A percentile compares a stretch with the other conserved stretches of the same genome.
Evolutionary conservation across 2,888 invertebrate species (phyloP).

Genomic region (Drosophila prolongata): DNA sequence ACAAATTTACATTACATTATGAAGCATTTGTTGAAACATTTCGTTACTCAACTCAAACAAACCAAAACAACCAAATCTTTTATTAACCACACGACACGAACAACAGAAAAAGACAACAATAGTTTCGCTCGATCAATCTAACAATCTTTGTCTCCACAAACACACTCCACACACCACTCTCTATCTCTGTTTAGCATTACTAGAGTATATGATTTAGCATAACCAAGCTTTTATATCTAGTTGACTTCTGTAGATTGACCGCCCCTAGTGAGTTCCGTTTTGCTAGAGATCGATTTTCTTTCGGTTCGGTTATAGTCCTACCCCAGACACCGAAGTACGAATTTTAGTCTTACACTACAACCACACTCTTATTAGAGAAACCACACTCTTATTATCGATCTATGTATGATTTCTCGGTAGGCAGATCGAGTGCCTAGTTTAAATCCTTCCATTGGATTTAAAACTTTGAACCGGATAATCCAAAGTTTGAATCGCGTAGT

Average conservation of each 20-base stretch:
- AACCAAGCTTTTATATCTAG: conserved; percentile 58
- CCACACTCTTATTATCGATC: conserved; percentile 12
- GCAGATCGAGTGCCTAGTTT: conserved; percentile 11
- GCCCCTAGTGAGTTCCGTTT: conserved; percentile 55
- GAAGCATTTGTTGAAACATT: conserved; percentile 66
- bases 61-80: conserved; percentile 10
- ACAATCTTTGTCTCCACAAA: conserved; percentile 20
- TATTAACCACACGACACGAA: conserved; percentile 40
- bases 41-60: conserved; percentile 55
- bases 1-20: conserved; percentile 55
- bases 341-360: conserved; percentile 11
- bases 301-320: conserved; percentile 63
- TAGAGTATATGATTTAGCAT: conserved; percentile 60
- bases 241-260: conserved; percentile 51
- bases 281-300: conserved; percentile 45
- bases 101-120: conserved; percentile 44
- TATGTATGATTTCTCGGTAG: conserved; percentile 15
- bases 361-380: conserved; percentile 13
- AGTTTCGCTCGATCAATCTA: conserved; percentile 35
- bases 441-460: neutral
- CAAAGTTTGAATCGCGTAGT: conserved; percentile 16
- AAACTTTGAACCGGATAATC: conserved; percentile 1
- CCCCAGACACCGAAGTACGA: conserved; percentile 24
- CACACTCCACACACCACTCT: conserved; percentile 23
- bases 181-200: conserved; percentile 66